These are phyloP conservation scores for Lepidochrysops patricia DNA, from an alignment of 2,888 invertebrate species.

Conservation along the genomic window DNA sequence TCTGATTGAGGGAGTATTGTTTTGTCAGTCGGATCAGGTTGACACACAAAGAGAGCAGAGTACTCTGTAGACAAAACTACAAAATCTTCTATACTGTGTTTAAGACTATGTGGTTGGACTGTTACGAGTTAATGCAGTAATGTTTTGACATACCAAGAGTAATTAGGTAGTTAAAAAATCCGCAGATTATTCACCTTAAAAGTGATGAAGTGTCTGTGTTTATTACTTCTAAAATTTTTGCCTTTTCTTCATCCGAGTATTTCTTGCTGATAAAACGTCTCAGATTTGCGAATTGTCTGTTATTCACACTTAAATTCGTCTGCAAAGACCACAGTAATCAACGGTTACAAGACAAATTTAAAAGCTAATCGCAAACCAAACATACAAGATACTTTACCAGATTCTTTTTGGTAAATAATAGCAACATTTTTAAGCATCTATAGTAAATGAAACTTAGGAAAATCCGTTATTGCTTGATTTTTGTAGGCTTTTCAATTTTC, in stretches of 20 bases:
- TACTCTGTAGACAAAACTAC: no score
- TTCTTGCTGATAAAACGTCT: conserved; percentile 32
- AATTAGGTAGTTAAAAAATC: no score
- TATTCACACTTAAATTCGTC: background rate
- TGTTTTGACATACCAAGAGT: no score
- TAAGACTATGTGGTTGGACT: no score
- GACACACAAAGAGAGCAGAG: no score
- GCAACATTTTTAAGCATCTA: background rate
- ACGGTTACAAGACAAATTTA: background rate
- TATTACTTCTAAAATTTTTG: conserved; percentile 52
- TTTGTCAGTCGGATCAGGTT: no score
- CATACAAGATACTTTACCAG: background rate
- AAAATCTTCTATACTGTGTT: no score
- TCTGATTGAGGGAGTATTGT: no score
- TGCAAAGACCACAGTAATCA: background rate
- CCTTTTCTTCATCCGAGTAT: conserved; percentile 47
- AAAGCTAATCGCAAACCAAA: background rate
- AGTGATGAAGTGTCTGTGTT: conserved; percentile 45
- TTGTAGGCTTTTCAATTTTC: no score
- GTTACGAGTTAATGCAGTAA: no score
- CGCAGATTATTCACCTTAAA: conserved; percentile 42
- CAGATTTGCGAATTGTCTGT: conserved; percentile 14
- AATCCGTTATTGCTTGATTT: no score
- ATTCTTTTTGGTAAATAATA: background rate
- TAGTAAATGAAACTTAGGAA: no score